Conservation (phyloP, 2,113 vertebrate genomes). For the Pachyramphus minor region DNA sequence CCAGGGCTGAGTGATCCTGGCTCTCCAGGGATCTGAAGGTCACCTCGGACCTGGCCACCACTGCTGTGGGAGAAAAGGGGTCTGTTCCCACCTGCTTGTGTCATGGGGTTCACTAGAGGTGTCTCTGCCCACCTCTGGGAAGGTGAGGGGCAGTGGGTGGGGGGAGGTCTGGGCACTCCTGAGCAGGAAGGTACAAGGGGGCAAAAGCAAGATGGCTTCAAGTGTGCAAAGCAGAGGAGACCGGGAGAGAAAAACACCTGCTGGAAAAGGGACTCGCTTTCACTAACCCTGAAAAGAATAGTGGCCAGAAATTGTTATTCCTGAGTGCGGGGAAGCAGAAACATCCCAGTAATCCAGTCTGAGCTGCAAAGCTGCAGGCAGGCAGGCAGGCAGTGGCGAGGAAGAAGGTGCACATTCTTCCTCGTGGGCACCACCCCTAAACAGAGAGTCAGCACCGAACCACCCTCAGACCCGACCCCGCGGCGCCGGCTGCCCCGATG, state of each 20-base stretch:
- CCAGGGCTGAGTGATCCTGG: background rate
- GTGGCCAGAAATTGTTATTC: background rate
- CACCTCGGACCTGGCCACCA: background rate
- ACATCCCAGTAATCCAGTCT: background rate
- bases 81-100: background rate
- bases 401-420: accelerated
- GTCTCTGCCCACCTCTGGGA: accelerated
- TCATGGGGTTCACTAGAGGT: accelerated
- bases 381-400: background rate
- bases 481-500: accelerated
- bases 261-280: background rate
- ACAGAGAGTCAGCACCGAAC: background rate
- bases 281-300: background rate
- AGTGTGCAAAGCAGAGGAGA: background rate
- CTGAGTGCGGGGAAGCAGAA: background rate
- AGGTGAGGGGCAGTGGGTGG: background rate
- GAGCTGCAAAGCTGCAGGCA: background rate
- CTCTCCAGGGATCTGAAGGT: background rate
- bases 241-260: background rate
- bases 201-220: background rate
- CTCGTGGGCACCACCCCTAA: background rate
- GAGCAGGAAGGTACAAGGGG: background rate
- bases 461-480: background rate
- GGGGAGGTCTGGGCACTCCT: background rate
- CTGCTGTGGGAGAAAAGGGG: background rate